Conservation (phyloP, 2,888 invertebrate genomes). For the Pyrrhia umbra region DNA sequence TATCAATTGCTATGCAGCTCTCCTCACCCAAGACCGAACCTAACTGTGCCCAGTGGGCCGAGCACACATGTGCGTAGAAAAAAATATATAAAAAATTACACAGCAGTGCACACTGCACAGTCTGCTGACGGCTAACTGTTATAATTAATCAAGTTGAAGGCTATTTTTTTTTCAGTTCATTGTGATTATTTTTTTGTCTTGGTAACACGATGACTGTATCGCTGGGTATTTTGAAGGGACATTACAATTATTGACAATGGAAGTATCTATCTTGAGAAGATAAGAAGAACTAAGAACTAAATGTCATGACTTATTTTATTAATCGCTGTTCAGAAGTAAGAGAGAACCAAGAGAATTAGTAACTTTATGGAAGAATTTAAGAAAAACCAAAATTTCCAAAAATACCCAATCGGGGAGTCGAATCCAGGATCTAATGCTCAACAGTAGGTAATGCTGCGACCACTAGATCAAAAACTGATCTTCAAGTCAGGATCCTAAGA, state of each 20-base stretch:
- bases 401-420: no score
- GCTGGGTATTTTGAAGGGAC: constrained; percentile 15
- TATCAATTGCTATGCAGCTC: constrained; percentile 44
- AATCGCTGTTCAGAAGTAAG: no score
- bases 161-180: not conserved
- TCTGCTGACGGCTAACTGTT: constrained; percentile 51
- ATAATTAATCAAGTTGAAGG: constrained; percentile 39
- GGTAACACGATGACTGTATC: constrained; percentile 20
- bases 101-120: constrained; percentile 50
- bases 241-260: not conserved
- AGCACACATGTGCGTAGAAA: constrained; percentile 30
- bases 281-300: no score
- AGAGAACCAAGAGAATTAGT: no score
- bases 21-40: constrained; percentile 50
- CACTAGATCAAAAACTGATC: no score
- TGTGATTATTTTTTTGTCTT: constrained; percentile 16
- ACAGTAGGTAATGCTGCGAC: no score
- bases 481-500: no score
- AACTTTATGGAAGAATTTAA: no score
- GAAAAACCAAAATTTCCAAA: no score
- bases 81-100: constrained; percentile 39
- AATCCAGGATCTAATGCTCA: no score
- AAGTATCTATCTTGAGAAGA: not conserved
- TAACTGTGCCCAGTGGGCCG: constrained; percentile 64
- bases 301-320: no score